These are phyloP conservation scores for Drosophila truncata DNA, from an alignment of 1,140 invertebrate genomes.

Conservation along the genomic window DNA sequence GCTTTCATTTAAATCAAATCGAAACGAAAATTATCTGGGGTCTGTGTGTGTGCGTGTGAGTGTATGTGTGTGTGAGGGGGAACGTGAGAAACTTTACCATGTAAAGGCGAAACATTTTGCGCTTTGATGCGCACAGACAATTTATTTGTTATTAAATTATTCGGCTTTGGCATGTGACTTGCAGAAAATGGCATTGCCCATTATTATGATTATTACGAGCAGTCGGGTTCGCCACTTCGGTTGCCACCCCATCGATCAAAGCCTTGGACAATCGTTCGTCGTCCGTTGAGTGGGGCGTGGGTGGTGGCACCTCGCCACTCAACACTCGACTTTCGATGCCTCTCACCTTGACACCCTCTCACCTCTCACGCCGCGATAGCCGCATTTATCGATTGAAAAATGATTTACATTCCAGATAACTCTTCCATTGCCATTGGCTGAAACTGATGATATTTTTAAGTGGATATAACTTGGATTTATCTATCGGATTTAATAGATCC, in stretches of 20 bases:
- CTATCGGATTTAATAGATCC: not conserved
- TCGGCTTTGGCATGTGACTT: slow-evolving; percentile 75
- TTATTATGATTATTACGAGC: slow-evolving; percentile 48
- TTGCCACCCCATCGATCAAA: slow-evolving; percentile 64
- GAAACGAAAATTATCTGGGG: slow-evolving; percentile 53
- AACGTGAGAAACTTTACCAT: slow-evolving; percentile 79
- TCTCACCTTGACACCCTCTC: slow-evolving; percentile 25
- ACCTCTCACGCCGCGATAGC: slow-evolving; percentile 4
- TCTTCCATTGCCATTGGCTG: not conserved
- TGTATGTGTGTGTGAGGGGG: slow-evolving; percentile 20
- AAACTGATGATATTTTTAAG: not conserved
- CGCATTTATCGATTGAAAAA: not conserved
- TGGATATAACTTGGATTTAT: not conserved
- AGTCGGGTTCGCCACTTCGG: slow-evolving; percentile 27
- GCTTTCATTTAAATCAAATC: slow-evolving; percentile 83
- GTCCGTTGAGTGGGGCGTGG: slow-evolving; percentile 57
- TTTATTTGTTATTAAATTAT: slow-evolving; percentile 83
- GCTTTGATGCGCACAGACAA: slow-evolving; percentile 79
- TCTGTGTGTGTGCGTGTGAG: not conserved
- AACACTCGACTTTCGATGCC: slow-evolving; percentile 46
- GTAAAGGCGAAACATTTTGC: slow-evolving; percentile 67
- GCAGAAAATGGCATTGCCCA: slow-evolving; percentile 55
- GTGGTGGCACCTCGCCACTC: slow-evolving; percentile 50
- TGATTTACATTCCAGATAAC: not conserved
- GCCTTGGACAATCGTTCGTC: slow-evolving; percentile 53